Conservation (phyloP, 2,888 invertebrate genomes). For the Keiferia lycopersicella region DNA sequence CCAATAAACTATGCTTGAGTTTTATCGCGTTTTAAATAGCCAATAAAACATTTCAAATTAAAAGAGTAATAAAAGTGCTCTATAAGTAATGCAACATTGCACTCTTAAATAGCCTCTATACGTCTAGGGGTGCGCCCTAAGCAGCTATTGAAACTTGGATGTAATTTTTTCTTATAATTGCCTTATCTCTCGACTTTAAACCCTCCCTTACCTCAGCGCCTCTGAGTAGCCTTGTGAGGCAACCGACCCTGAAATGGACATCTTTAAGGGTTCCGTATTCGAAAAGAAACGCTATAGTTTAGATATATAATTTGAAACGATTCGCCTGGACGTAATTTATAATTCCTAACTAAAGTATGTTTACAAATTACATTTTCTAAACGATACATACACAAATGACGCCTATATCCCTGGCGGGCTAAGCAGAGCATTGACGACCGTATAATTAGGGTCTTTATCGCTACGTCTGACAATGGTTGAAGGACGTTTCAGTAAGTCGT, state of each 20-base stretch:
- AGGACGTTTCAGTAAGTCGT: too few relatives aligned
- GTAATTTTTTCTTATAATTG: slow-evolving; percentile 68
- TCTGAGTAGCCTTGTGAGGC: slow-evolving; percentile 60
- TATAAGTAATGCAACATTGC: slow-evolving; percentile 27
- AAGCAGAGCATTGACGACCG: too few relatives aligned
- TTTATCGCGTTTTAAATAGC: background rate
- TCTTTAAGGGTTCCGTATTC: slow-evolving; percentile 48
- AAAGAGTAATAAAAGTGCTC: background rate
- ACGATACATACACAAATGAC: too few relatives aligned
- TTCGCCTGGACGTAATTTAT: too few relatives aligned
- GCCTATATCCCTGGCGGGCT: too few relatives aligned
- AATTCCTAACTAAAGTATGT: too few relatives aligned
- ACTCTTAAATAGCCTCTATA: slow-evolving; percentile 23
- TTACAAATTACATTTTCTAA: too few relatives aligned
- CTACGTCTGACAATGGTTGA: too few relatives aligned
- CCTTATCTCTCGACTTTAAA: slow-evolving; percentile 67
- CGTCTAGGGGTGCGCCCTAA: slow-evolving; percentile 30
- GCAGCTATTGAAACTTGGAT: slow-evolving; percentile 45
- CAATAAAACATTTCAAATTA: slow-evolving; percentile 8
- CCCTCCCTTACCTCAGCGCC: slow-evolving; percentile 37
- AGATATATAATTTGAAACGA: too few relatives aligned
- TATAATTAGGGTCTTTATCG: too few relatives aligned
- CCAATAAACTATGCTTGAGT: background rate
- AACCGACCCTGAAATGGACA: slow-evolving; percentile 73
- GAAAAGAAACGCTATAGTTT: too few relatives aligned